phyloP scores from a whole-genome alignment of 1,140 invertebrate genomes.

The Cephus cinctus region DNA sequence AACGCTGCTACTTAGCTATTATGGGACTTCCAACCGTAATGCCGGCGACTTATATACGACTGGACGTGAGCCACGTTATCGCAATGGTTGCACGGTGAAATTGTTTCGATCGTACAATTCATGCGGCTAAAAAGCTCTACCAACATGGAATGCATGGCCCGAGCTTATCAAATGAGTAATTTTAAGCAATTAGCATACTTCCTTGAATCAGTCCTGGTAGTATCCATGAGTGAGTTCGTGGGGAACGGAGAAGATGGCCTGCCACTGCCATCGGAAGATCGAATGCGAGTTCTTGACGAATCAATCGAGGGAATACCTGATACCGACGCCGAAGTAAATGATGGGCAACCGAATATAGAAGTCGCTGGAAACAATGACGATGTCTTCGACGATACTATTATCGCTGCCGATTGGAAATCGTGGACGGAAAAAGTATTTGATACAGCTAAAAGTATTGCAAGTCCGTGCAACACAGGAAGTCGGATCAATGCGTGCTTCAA shows the following conservation, averaged over 20 bases:
- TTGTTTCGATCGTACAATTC: not conserved
- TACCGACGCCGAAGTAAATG: not conserved
- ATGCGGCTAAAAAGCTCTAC: conserved; percentile 3
- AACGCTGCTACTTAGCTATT: not conserved
- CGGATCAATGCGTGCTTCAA: conserved; percentile 12
- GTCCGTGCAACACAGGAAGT: not conserved
- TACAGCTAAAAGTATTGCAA: not conserved
- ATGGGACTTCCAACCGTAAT: not conserved
- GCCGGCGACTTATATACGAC: conserved; percentile 4
- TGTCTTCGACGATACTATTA: not conserved
- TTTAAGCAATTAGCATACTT: conserved; percentile 4
- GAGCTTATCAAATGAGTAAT: conserved; percentile 14
- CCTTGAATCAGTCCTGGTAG: conserved; percentile 9
- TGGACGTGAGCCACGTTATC: conserved; percentile 9
- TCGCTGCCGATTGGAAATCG: not conserved
- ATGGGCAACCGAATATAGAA: not conserved
- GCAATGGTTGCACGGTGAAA: conserved; percentile 6
- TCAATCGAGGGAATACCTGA: not conserved
- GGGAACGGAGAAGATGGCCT: conserved; percentile 4
- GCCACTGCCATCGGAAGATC: conserved; percentile 8
- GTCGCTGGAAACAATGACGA: not conserved
- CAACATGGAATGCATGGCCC: conserved; percentile 6
- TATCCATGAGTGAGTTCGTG: conserved; percentile 10
- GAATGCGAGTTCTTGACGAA: conserved; percentile 8
- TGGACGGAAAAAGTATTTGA: not conserved